Base-by-base conservation (phyloP, 2,797 vertebrate genomes). In the Galago senegalensis region DNA sequence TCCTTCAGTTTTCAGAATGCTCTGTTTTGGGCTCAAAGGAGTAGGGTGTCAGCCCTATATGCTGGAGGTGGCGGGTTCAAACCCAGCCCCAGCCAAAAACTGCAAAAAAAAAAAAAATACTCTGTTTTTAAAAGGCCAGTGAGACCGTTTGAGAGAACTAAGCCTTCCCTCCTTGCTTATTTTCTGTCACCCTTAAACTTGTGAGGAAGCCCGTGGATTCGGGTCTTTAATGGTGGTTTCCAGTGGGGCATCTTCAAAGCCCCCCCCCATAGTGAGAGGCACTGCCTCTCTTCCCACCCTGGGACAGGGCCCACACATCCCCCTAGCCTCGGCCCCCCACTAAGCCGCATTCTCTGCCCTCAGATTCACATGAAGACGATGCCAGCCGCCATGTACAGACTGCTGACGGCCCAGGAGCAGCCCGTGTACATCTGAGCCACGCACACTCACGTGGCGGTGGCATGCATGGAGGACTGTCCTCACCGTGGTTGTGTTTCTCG, bases 321-420 rank as follows among this genome's bases (percentile, higher is more conserved):
- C 10, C 12, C 1, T 0, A 4, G 37, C 76, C 43, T 14, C 61
- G 0, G 60, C 29, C 20, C 40, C 80, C 65, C 16, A 1, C 75
- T 79, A 1, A 65, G 0, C 0, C 0, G 13, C 10, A 49, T 67
- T 16, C 11, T 95, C 2, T 96, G 87, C 98, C 90, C 92, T 37
- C 98, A 99, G 99, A 99, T 99, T 95, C 99, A 99, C 98, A 99
- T 99, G 99, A 99, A 99, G 99, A 99, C 99, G 1, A 99, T 99
- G 99, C 99, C 99, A 89, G 99, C 99, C 85, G 99, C 99, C 97
- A 99, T 99, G 99, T 99, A 99, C 98, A 99, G 99, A 97, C 99
- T 99, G 98, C 98, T 99, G 98, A 99, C 99, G 0, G 99, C 99
- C n/a, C 99, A 99, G 98, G 99, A 99, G 96, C 99, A 99, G 96